Percentiles rank a stretch among this genome's conserved stretches.
Evolutionary conservation across 1,140 invertebrate genomes (phyloP).

Genomic region (Drosophila pallidifrons): DNA sequence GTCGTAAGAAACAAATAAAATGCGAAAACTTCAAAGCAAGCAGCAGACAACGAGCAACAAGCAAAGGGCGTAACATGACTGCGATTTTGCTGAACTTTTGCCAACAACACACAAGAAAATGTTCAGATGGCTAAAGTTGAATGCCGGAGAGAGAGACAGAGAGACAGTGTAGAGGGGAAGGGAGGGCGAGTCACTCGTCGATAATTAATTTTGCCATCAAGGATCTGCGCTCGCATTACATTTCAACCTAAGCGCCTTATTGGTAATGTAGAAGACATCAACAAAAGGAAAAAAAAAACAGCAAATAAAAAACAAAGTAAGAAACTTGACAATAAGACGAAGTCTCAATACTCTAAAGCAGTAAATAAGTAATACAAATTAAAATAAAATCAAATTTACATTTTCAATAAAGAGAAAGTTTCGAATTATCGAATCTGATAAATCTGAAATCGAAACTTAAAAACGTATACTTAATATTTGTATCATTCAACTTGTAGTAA

Average conservation of each 20-base stretch:
- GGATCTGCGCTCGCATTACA: slow-evolving; percentile 58
- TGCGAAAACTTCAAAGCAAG: slow-evolving; percentile 42
- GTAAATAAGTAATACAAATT: no score
- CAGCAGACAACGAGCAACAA: slow-evolving; percentile 48
- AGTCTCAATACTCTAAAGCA: background rate
- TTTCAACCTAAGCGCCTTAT: slow-evolving; percentile 73
- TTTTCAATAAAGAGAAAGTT: no score
- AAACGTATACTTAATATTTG: no score
- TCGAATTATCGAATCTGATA: no score
- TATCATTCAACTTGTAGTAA: no score
- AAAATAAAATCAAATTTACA: no score
- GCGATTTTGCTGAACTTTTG: slow-evolving; percentile 21
- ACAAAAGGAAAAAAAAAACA: slow-evolving; percentile 35
- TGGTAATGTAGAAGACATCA: slow-evolving; percentile 58
- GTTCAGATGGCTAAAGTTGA: no score
- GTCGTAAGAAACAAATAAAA: slow-evolving; percentile 68
- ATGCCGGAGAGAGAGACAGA: background rate
- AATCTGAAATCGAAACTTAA: no score
- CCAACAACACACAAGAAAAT: background rate
- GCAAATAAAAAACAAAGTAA: background rate
- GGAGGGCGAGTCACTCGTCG: slow-evolving; percentile 48
- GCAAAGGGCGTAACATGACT: slow-evolving; percentile 67
- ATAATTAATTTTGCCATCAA: slow-evolving; percentile 74
- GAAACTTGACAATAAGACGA: background rate
- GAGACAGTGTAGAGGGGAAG: background rate